Evolutionary conservation across 2,888 invertebrate species (phyloP), one percentile per base, ranked within the genome.

Genomic region (Sycophila texana): DNA sequence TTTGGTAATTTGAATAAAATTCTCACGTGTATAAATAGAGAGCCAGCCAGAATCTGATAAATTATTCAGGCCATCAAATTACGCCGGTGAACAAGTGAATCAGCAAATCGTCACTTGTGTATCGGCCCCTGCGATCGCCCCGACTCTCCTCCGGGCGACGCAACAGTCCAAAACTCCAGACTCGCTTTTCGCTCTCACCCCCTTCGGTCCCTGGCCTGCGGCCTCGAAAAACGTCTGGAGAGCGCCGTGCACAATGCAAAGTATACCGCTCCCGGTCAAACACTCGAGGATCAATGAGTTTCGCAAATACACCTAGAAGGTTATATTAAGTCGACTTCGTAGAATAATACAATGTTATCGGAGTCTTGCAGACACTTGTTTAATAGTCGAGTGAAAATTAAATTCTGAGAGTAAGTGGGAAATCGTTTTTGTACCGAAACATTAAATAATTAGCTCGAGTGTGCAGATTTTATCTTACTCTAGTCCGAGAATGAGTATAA

Each of bases 1-100:
- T 79, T 71, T 14, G 51, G 71, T 79, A 75, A 79, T 79, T 74
- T 79, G 66, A 75, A 79, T 75, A 53, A 71, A 74, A 79, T 53
- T 79, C 71, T 79, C 71, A 75, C 66, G 74, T 60, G 53, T 66
- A 66, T 66, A 75, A 75, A 79, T 66, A 71, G 53, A 22, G 67
- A 22, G 67, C 60, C 22, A 65, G 66, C 74, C 30, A 55, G 65
- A 53, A 79, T 79, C 74, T 71, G 79, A 75, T 75, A 79, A 79
- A 75, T 79, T 71, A 79, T 79, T 75, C 79, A 75, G 47, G 30
- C 51, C 65, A 60, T 75, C 71, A 55, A 75, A 74, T 79, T 70
- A 75, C 74, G 26, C 18, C 49, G 70, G 18, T 22, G 74, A 75
- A 79, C 74, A 79, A 75, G 74, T 75, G 74, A 79, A 79, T 79